These are phyloP conservation scores for Tokudaia tokunoshimensis DNA, from an alignment of 2,797 vertebrate species.

Conservation along the genomic window DNA sequence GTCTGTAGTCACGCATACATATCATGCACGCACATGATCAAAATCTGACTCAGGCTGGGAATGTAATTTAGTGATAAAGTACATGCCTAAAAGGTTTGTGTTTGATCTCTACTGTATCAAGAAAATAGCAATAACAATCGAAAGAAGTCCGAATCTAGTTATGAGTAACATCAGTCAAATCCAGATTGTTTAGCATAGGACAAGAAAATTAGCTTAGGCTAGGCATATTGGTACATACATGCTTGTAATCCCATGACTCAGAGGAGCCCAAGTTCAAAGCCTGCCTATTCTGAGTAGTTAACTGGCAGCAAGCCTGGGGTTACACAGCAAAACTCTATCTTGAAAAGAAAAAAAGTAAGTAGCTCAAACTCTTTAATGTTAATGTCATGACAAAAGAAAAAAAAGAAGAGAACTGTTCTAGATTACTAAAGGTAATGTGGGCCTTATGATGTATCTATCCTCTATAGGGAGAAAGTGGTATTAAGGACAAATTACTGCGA, in stretches of 20 bases:
- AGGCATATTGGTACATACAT: neutral
- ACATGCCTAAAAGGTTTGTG: neutral
- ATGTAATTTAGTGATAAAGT: neutral
- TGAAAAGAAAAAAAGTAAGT: neutral
- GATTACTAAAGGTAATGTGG: neutral
- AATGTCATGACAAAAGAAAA: constrained; percentile 9
- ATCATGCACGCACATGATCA: neutral
- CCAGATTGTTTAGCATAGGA: neutral
- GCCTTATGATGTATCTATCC: neutral
- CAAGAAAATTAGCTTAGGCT: neutral
- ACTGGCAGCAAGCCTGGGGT: neutral
- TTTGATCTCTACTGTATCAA: neutral
- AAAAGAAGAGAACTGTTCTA: neutral
- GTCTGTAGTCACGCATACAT: neutral
- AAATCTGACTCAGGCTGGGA: neutral
- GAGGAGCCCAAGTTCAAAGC: neutral
- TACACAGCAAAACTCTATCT: neutral
- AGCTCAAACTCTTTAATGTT: neutral
- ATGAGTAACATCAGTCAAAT: constrained; percentile 27
- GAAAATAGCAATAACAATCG: neutral
- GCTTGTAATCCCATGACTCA: neutral
- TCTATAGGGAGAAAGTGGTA: neutral
- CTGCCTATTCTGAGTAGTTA: neutral
- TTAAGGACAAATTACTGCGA: constrained; percentile 25
- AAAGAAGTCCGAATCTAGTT: neutral